Base-by-base conservation (phyloP, 2,888 invertebrate species). In the Podotricha telesiphe region DNA sequence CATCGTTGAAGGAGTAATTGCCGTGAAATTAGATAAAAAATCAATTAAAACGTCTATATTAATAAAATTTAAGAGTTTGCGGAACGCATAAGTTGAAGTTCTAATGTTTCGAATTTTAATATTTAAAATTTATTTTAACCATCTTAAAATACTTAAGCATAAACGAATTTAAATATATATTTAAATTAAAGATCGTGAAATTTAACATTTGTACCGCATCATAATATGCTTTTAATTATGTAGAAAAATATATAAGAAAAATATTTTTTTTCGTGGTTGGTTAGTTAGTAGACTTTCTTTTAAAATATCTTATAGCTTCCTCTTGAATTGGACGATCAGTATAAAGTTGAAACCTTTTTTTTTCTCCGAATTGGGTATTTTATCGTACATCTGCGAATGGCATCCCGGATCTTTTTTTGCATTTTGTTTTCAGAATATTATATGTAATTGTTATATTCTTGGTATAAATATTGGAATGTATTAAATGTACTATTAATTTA, bases 331-430 rank as follows among this genome's bases (percentile, higher is more conserved):
- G 61, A 42, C 19, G 10, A 20, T 65, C 55, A 42, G 66, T 66
- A 66, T 61, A 53, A 73, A 47, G 58, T 34, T 59, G 45, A 67
- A 69, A 66, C 42, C 63, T 61, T 72, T 72, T 72, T 72, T 67
- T 67, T 69, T 66, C 68, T 47, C 17, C n/a, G 63, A 61, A 55
- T 42, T 53, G n/a, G 58, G 65, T 73, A 67, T 73, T 73, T 67
- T 69, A 69, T 73, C 73, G 69, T 72, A 61, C 56, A 64, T 59
- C 40, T 67, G 50, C 59, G 67, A 65, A 58, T 47, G 67, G 71
- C 71, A 66, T 73, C 74, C 74, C 74, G 74, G 74, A 74, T 73
- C 74, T 71, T 68, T 70, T 67, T 63, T 65, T 67, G 68, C 68
- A 51, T 65, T 63, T 65, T 28, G 56, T 64, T 64, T 68, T 42